phyloP scores from a whole-genome alignment of 2,888 invertebrate genomes.

The Silvanus unidentatus region DNA sequence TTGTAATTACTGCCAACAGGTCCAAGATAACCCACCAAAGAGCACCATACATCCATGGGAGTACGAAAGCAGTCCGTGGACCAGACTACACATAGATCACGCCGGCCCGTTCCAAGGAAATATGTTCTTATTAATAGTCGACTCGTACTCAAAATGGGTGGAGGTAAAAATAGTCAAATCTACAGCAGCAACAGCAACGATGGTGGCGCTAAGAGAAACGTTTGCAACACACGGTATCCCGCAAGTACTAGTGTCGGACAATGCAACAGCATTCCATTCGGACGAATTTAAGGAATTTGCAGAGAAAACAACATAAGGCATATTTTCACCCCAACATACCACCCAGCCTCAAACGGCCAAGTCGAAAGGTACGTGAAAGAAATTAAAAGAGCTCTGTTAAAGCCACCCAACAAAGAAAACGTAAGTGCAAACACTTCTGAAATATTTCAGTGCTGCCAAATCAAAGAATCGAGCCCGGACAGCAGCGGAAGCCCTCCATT shows the following conservation, averaged over 20 bases:
- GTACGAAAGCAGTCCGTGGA: constrained; percentile 19
- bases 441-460: too few relatives aligned
- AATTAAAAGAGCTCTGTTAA: background rate
- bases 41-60: constrained; percentile 18
- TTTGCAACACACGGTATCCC: constrained; percentile 14
- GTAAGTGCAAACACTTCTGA: too few relatives aligned
- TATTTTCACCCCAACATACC: background rate
- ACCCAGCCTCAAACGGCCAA: background rate
- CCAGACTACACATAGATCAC: constrained; percentile 23
- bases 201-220: constrained; percentile 8
- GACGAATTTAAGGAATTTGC: constrained; percentile 10
- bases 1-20: constrained; percentile 7
- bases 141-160: background rate
- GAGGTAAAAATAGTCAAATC: constrained; percentile 14
- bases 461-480: too few relatives aligned
- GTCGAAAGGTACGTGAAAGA: background rate
- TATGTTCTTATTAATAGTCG: background rate
- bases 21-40: constrained; percentile 5
- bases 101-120: constrained; percentile 13
- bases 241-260: constrained; percentile 13
- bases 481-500: too few relatives aligned
- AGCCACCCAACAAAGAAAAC: too few relatives aligned
- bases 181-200: constrained; percentile 11
- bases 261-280: constrained; percentile 14
- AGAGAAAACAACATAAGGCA: constrained; percentile 1